Evolutionary conservation across 2,888 invertebrate genomes (phyloP), one percentile per base, ranked within the genome.

Genomic region (Cryptosula pallasiana): DNA sequence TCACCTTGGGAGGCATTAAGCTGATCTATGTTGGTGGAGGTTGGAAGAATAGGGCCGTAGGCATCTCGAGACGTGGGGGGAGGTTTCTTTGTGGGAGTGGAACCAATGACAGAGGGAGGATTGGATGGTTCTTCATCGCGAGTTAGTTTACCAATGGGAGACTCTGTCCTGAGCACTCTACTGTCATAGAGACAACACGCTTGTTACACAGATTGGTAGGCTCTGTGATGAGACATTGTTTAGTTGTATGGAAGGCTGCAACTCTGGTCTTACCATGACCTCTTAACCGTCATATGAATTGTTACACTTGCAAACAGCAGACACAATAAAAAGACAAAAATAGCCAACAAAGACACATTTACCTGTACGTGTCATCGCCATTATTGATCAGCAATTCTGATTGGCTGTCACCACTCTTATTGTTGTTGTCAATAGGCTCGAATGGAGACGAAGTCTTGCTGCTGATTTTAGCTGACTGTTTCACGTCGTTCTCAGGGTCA

Each of bases 391-490:
- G 63, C 32, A 63, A 32, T 27, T 63, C 63, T 13, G 63, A 63
- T 32, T 63, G 63, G 27, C 63, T 63, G 27, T 63, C 63, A 32
- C 63, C 63, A 63, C 63, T 63, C 34, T 63, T 25, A 57, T 57
- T 57, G 63, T 63, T 63, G 63, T 32, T 63, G 9, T 63, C 63
- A 2, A 63, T 63, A 9, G 63, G 63, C 32, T 63, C 63, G 32
- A 63, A 63, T 9, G 63, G 63, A 32, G 63, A 63, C 1, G 63
- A 63, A 34, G 63, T 63, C 63, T 63, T 63, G 27, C 63, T 63
- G n/a, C 63, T 63, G 25, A 25, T 63, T 5, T 27, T 27, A 29
- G 13, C 27, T 13, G 63, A 3, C 32, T 27, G 32, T n/a, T 63
- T 27, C 3, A 2, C 32, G 32, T 63, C 63, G 5, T 9, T 29